Evolutionary conservation across 2,888 invertebrate genomes (phyloP).

Genomic region (Amiota mariae): DNA sequence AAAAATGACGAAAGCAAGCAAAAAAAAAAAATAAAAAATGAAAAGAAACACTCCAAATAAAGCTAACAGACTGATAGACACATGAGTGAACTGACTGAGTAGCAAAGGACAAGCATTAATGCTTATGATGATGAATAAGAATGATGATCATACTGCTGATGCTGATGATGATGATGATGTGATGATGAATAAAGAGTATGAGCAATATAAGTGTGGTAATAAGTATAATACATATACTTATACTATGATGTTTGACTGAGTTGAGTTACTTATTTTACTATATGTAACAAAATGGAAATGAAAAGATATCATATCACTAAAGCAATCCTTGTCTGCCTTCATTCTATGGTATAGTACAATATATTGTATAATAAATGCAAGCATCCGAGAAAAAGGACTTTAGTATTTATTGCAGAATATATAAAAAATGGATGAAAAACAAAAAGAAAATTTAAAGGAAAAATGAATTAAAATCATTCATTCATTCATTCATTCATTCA

Average conservation of each 20-base stretch:
- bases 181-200: background rate
- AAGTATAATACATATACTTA: too few species aligned
- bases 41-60: constrained; percentile 9
- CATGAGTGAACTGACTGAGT: too few species aligned
- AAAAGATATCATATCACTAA: too few species aligned
- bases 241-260: too few species aligned
- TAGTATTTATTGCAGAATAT: too few species aligned
- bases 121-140: background rate
- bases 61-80: background rate
- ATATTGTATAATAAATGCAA: background rate
- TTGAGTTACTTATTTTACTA: too few species aligned
- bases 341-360: background rate
- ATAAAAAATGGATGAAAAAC: too few species aligned
- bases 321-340: too few species aligned
- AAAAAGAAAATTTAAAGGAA: too few species aligned
- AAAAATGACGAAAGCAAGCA: background rate
- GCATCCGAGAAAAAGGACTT: too few species aligned
- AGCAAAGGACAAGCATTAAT: background rate
- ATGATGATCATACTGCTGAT: background rate
- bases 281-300: too few species aligned
- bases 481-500: background rate
- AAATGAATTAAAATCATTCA: background rate
- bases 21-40: background rate
- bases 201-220: too few species aligned
- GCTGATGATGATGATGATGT: background rate